These are phyloP conservation scores for Diglossa brunneiventris DNA, from an alignment of 2,113 vertebrate genomes.

Conservation along the genomic window DNA sequence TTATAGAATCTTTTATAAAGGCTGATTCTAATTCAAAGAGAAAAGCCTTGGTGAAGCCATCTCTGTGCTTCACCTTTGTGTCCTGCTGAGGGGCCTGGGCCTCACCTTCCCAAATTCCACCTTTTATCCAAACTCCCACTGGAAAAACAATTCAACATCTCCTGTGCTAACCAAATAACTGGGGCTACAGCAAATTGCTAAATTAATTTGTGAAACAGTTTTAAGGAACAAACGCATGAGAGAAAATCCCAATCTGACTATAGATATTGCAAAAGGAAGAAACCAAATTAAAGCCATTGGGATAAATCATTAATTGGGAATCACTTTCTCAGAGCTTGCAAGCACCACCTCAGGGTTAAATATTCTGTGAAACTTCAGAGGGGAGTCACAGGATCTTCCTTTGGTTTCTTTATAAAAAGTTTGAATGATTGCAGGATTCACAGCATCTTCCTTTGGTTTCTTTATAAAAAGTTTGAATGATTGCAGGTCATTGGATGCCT, in stretches of 20 bases:
- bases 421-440: neutral
- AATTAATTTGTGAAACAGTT: slow-evolving; percentile 10
- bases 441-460: too few species aligned
- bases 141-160: neutral
- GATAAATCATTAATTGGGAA: slow-evolving; percentile 13
- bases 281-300: slow-evolving; percentile 1
- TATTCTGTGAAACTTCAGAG: neutral
- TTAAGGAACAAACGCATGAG: neutral
- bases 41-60: neutral
- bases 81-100: neutral
- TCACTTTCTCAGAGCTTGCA: neutral
- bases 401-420: neutral
- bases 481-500: neutral
- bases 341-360: neutral
- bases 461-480: too few species aligned
- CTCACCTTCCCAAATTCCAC: neutral
- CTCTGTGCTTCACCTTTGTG: neutral
- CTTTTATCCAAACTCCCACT: neutral
- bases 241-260: slow-evolving; percentile 34
- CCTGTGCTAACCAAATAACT: neutral
- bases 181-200: neutral
- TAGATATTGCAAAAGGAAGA: slow-evolving; percentile 5
- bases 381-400: neutral
- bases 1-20: neutral
- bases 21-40: neutral